Percentiles rank a stretch among this genome's conserved stretches.
Conservation (phyloP, 2,113 vertebrate species). For the Monarcha castaneiventris region DNA sequence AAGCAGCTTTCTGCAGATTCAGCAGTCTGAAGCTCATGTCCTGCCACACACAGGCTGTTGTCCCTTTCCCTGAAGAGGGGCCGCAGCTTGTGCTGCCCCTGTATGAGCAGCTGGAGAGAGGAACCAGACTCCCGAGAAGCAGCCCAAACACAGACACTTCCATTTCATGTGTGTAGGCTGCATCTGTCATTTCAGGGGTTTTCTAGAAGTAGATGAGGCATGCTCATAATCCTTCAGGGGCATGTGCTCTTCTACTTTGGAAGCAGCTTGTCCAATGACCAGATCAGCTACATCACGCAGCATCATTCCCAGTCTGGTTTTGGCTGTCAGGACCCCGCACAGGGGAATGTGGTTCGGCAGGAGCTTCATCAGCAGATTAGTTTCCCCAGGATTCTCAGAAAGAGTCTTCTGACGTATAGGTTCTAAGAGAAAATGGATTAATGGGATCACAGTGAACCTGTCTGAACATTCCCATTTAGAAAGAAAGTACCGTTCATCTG, state of each 20-base stretch:
- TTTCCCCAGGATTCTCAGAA: neutral
- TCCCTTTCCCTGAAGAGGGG: neutral
- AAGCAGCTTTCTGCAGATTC: neutral
- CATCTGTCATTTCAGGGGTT: neutral
- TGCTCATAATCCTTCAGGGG: rapidly evolving
- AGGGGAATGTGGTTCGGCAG: neutral
- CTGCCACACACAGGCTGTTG: rapidly evolving
- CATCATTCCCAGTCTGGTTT: neutral
- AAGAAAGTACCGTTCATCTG: neutral
- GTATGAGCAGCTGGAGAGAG: neutral
- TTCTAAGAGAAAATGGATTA: neutral
- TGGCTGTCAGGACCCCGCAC: neutral
- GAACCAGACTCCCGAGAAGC: neutral
- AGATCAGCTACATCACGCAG: rapidly evolving
- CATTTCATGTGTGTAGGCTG: neutral
- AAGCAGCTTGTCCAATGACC: neutral
- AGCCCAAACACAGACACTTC: neutral
- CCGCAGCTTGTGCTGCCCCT: rapidly evolving
- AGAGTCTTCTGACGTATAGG: neutral
- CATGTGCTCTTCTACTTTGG: neutral
- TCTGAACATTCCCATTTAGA: neutral
- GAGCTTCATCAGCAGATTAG: neutral
- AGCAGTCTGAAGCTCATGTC: neutral
- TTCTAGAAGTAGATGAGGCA: neutral
- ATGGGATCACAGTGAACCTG: neutral